Evolutionary conservation across 1,140 invertebrate species (phyloP).

Genomic region (Drosophila baimaii): DNA sequence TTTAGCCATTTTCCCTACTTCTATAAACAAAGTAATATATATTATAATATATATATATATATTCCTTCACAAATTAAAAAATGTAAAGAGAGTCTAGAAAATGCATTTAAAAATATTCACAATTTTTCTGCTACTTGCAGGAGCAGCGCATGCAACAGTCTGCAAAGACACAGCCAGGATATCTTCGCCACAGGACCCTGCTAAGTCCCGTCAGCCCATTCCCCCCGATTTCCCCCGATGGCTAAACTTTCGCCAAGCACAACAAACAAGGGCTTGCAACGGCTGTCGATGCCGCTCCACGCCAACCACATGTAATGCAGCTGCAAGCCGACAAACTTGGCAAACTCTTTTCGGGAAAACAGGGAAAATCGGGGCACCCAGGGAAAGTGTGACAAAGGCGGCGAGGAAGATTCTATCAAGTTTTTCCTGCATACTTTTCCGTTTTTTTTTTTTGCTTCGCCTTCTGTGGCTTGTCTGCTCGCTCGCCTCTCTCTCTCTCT

Average conservation of each 20-base stretch:
- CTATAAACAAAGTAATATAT: too few relatives aligned
- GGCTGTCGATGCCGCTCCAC: constrained; percentile 62
- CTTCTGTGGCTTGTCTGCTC: constrained; percentile 41
- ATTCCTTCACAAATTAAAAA: not conserved
- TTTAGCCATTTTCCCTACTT: too few relatives aligned
- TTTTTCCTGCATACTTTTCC: constrained; percentile 48
- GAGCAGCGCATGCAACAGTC: constrained; percentile 59
- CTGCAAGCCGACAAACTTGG: constrained; percentile 69
- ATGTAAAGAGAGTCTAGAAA: not conserved
- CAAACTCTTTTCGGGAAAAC: constrained; percentile 32
- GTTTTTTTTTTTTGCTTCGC: constrained; percentile 1
- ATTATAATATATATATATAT: too few relatives aligned
- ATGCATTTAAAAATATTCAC: not conserved
- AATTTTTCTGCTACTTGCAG: not conserved
- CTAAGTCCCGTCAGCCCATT: not conserved
- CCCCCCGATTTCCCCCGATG: constrained; percentile 4
- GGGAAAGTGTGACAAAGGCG: constrained; percentile 25
- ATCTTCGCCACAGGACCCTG: constrained; percentile 18
- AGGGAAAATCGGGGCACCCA: not conserved
- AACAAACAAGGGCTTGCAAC: constrained; percentile 63
- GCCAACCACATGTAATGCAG: constrained; percentile 72
- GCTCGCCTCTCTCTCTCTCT: too few relatives aligned
- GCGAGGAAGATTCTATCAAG: constrained; percentile 60
- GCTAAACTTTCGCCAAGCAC: constrained; percentile 61
- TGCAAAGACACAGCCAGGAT: constrained; percentile 14